A percentile compares a stretch with the other conserved stretches of the same genome.
Evolutionary conservation across 1,140 invertebrate species (phyloP).

Genomic region (Solenopsis fugax): DNA sequence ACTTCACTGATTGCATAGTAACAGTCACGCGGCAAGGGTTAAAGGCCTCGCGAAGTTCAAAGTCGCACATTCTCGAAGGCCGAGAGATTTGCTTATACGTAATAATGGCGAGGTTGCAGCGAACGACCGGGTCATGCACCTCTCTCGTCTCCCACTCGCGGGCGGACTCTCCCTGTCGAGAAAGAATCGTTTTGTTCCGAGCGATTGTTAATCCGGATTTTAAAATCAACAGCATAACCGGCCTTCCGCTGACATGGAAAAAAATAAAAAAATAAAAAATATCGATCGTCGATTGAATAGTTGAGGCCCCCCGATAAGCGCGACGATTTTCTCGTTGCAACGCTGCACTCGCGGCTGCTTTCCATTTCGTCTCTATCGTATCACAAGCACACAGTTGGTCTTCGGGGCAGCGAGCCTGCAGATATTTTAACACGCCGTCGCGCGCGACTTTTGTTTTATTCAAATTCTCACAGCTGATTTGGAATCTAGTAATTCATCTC

Average conservation of each 20-base stretch:
- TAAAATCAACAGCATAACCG: slow-evolving; percentile 60
- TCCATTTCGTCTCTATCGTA: background rate
- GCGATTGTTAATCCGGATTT: slow-evolving; percentile 59
- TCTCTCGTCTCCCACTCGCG: slow-evolving; percentile 44
- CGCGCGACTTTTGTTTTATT: slow-evolving; percentile 23
- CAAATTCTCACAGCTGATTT: slow-evolving; percentile 43
- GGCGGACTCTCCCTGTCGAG: slow-evolving; percentile 45
- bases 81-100: slow-evolving; percentile 11
- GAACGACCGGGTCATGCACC: slow-evolving; percentile 68
- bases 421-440: slow-evolving; percentile 21
- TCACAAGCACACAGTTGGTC: background rate
- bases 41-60: slow-evolving; percentile 29
- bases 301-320: slow-evolving; percentile 23
- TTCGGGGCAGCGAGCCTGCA: background rate
- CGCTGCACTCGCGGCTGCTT: background rate
- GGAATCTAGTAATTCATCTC: slow-evolving; percentile 11
- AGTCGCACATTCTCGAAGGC: slow-evolving; percentile 19
- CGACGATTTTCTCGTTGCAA: too few species aligned
- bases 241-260: slow-evolving; percentile 7
- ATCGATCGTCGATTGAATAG: slow-evolving; percentile 62
- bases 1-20: background rate
- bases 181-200: slow-evolving; percentile 35
- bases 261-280: slow-evolving; percentile 54
- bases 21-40: background rate
- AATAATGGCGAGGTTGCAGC: slow-evolving; percentile 59